Conservation (phyloP, 2,113 vertebrate species). For the Rissa tridactyla region DNA sequence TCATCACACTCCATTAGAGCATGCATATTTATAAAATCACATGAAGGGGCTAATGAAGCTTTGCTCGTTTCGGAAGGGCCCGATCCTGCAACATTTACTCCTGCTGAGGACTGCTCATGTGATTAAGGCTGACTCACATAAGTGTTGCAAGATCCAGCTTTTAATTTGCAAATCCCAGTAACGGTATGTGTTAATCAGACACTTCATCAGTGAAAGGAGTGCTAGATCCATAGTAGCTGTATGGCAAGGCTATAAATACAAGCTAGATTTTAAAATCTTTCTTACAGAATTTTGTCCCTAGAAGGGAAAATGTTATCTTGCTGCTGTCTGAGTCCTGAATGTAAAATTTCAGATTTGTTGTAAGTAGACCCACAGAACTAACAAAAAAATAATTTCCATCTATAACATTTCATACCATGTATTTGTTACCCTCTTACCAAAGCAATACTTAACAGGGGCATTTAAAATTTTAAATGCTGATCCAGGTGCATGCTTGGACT, state of each 20-base stretch:
- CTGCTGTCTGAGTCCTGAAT: background rate
- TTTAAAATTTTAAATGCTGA: slow-evolving; percentile 53
- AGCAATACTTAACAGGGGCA: slow-evolving; percentile 28
- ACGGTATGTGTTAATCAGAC: slow-evolving; percentile 62
- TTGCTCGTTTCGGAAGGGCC: slow-evolving; percentile 49
- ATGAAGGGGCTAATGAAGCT: slow-evolving; percentile 3
- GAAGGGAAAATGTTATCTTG: slow-evolving; percentile 44
- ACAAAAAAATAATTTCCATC: slow-evolving; percentile 48
- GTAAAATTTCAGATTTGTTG: slow-evolving; percentile 41
- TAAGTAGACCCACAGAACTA: slow-evolving; percentile 30
- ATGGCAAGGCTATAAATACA: slow-evolving; percentile 58
- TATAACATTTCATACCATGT: slow-evolving; percentile 17
- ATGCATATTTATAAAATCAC: background rate
- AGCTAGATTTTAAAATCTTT: slow-evolving; percentile 54
- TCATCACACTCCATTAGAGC: background rate
- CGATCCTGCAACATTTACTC: background rate
- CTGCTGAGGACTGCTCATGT: slow-evolving; percentile 15
- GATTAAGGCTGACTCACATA: slow-evolving; percentile 22
- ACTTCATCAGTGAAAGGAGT: slow-evolving; percentile 60
- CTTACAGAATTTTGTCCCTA: slow-evolving; percentile 58
- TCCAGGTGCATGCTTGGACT: slow-evolving; percentile 54
- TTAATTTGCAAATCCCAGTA: slow-evolving; percentile 69
- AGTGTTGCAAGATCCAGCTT: slow-evolving; percentile 46
- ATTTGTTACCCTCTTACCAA: slow-evolving; percentile 36
- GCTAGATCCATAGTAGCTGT: slow-evolving; percentile 51